Percentiles rank a stretch among this genome's conserved stretches.
Conservation (phyloP, 2,113 vertebrate species). For the Alligator mississippiensis region DNA sequence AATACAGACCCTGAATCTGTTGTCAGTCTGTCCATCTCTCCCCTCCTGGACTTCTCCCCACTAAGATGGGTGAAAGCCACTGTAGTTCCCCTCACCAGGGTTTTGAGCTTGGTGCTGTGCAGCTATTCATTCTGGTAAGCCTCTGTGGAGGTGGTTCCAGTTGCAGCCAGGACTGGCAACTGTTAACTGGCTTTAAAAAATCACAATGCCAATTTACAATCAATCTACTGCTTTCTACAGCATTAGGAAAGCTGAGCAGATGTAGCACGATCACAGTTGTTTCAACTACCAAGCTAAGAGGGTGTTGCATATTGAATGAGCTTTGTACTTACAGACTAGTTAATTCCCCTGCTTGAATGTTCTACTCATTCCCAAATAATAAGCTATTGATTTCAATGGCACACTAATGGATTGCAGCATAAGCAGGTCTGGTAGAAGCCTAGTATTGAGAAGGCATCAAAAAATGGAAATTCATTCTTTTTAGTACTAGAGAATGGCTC, state of each 20-base stretch:
- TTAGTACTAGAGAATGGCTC: not conserved
- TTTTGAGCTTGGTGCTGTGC: not conserved
- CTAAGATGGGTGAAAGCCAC: not conserved
- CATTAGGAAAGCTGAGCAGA: not conserved
- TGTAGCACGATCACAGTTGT: accelerated
- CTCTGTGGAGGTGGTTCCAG: not conserved
- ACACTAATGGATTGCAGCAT: not conserved
- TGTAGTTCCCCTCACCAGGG: not conserved
- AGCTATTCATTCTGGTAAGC: not conserved
- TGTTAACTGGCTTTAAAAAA: not conserved
- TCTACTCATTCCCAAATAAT: not conserved
- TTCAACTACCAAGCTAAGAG: accelerated
- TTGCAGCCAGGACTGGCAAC: not conserved
- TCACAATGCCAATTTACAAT: accelerated
- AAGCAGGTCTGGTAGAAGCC: not conserved
- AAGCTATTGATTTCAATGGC: not conserved
- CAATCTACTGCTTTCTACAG: not conserved
- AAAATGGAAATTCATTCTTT: accelerated
- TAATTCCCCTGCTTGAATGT: not conserved
- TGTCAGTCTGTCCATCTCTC: too few species aligned
- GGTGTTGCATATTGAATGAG: accelerated
- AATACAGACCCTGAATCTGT: too few species aligned
- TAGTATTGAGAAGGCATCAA: not conserved
- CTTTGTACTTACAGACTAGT: not conserved
- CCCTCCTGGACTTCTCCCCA: not conserved